phyloP scores from a whole-genome alignment of 2,797 vertebrate genomes.

The Betta splendens region DNA sequence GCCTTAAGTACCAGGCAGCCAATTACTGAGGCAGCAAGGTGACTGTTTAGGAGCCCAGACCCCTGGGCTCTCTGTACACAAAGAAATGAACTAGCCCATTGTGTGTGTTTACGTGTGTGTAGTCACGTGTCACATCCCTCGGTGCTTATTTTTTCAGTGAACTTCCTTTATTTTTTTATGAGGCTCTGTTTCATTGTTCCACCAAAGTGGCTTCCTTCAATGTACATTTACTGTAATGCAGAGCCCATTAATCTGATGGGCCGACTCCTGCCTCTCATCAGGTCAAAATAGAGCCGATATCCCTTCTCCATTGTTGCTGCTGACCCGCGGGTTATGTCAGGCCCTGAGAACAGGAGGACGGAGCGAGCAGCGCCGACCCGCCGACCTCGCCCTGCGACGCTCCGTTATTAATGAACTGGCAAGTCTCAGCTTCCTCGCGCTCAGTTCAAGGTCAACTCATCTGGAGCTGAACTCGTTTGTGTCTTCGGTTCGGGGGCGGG shows the following conservation, averaged over 20 bases:
- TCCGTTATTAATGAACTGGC: slow-evolving; percentile 67
- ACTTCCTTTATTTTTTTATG: slow-evolving; percentile 64
- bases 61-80: slow-evolving; percentile 57
- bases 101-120: slow-evolving; percentile 19
- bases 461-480: slow-evolving; percentile 46
- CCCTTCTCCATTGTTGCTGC: slow-evolving; percentile 68
- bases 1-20: slow-evolving; percentile 84
- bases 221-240: slow-evolving; percentile 65
- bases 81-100: slow-evolving; percentile 59
- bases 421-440: slow-evolving; percentile 56
- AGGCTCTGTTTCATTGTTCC: slow-evolving; percentile 72
- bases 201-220: slow-evolving; percentile 73
- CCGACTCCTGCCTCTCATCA: slow-evolving; percentile 60
- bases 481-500: slow-evolving; percentile 32
- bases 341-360: slow-evolving; percentile 63
- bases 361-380: slow-evolving; percentile 53
- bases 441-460: slow-evolving; percentile 63
- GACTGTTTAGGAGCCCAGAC: slow-evolving; percentile 69
- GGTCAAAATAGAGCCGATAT: slow-evolving; percentile 60
- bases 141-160: slow-evolving; percentile 59
- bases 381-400: slow-evolving; percentile 43
- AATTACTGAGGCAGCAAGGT: slow-evolving; percentile 76
- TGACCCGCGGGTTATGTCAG: slow-evolving; percentile 70
- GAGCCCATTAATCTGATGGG: slow-evolving; percentile 65
- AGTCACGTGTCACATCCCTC: slow-evolving; percentile 45